Percentiles rank a stretch among this genome's conserved stretches.
phyloP scores from a whole-genome alignment of 2,797 vertebrate genomes.

The Lacerta bilineata region DNA sequence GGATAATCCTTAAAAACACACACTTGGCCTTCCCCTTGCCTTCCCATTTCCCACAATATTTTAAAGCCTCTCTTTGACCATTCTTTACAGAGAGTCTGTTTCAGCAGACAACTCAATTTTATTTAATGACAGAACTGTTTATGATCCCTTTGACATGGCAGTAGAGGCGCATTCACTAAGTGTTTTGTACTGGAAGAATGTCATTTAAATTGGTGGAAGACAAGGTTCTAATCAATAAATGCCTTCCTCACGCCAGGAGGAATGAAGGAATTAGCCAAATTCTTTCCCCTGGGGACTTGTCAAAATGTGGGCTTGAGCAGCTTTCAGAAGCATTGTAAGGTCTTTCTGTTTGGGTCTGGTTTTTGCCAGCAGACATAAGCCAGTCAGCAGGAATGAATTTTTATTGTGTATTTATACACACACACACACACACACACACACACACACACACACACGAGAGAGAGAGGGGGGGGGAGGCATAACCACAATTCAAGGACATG shows the following conservation, averaged over 20 bases:
- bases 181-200: background rate
- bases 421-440: no score
- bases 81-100: constrained; percentile 15
- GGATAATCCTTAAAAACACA: constrained; percentile 51
- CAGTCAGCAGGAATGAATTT: background rate
- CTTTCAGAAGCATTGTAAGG: constrained; percentile 12
- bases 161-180: background rate
- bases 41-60: constrained; percentile 40
- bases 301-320: background rate
- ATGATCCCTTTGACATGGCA: constrained; percentile 24
- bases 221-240: background rate
- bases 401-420: no score
- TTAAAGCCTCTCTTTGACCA: constrained; percentile 34
- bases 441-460: no score
- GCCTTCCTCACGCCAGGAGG: background rate
- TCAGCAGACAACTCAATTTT: constrained; percentile 31
- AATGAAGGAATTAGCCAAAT: constrained; percentile 14
- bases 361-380: background rate
- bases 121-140: constrained; percentile 43
- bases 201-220: background rate
- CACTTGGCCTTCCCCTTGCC: constrained; percentile 34
- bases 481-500: no score
- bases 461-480: no score
- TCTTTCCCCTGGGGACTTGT: constrained; percentile 6
- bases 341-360: background rate